Evolutionary conservation across 2,113 vertebrate genomes (phyloP), one percentile per base, ranked within the genome.

Genomic region (Dromaius novaehollandiae): DNA sequence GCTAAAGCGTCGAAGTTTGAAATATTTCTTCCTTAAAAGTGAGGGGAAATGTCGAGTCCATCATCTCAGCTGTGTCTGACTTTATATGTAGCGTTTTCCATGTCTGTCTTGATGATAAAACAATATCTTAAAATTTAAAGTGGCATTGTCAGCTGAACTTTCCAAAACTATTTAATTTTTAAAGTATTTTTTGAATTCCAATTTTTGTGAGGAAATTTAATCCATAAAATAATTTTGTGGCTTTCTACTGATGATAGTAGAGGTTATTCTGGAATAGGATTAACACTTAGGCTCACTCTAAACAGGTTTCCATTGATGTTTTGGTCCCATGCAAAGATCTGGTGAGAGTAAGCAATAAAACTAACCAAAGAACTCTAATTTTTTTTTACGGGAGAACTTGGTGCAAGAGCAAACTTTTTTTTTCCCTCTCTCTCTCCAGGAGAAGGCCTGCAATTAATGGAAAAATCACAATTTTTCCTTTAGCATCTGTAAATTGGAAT

Each of bases 341-440:
- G 22, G 9, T 74, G 20, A 84, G 20, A 19, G 21, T 7, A 53
- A 15, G 30, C 22, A 75, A 12, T 4, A 61, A 38, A 20, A 50
- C 3, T 4, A 70, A 20, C 1, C 19, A 44, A 40, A 76, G n/a
- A 20, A 4, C 36, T 63, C 22, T 0, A 0, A 3, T 17, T 20
- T 51, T 51, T 40, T 55, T 40, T 8, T 18, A 4, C 16, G 42
- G 21, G 6, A 51, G 46, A 30, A 64, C 38, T 64, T 48, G 1
- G 0, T 28, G 14, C 14, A 7, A 86, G 16, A 82, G 16, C n/a
- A 68, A 74, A 22, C 1, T 42, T n/a, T 79, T 50, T 60, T 22
- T 61, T 40, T 5, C 46, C 6, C 46, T 17, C 38, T 17, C 46
- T 17, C 16, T 7, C 46, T 11, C 13, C 2, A 15, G 38, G 0